phyloP scores from a whole-genome alignment of 2,797 vertebrate genomes.

The Pantherophis alleghaniensis region DNA sequence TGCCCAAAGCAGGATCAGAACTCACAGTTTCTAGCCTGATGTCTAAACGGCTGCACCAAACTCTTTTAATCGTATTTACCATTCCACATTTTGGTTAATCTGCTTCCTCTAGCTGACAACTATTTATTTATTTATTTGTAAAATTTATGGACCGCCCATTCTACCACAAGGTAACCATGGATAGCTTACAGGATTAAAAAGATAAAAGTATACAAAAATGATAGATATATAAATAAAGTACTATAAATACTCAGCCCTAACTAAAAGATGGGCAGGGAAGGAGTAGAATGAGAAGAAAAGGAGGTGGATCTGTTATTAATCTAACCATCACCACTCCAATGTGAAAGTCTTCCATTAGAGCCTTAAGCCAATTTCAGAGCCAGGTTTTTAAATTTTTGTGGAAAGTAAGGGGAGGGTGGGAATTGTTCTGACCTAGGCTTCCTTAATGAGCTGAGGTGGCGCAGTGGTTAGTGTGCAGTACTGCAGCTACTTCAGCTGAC shows the following conservation, averaged over 20 bases:
- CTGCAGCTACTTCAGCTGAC: too few relatives aligned
- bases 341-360: too few relatives aligned
- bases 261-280: neutral
- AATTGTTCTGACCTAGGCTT: too few relatives aligned
- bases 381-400: too few relatives aligned
- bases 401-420: too few relatives aligned
- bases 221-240: neutral
- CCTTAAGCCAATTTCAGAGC: too few relatives aligned
- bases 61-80: neutral
- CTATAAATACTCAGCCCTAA: too few relatives aligned
- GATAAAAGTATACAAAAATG: neutral
- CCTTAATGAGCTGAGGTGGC: too few relatives aligned
- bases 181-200: neutral
- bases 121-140: neutral
- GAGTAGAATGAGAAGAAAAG: neutral
- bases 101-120: neutral
- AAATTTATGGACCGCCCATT: neutral
- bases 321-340: too few relatives aligned
- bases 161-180: neutral
- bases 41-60: neutral
- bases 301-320: neutral
- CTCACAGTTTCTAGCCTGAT: neutral
- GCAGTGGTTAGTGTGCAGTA: too few relatives aligned
- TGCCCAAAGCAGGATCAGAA: neutral
- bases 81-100: neutral